Conservation (phyloP, 2,113 vertebrate genomes). For the Dendropsophus ebraccatus region DNA sequence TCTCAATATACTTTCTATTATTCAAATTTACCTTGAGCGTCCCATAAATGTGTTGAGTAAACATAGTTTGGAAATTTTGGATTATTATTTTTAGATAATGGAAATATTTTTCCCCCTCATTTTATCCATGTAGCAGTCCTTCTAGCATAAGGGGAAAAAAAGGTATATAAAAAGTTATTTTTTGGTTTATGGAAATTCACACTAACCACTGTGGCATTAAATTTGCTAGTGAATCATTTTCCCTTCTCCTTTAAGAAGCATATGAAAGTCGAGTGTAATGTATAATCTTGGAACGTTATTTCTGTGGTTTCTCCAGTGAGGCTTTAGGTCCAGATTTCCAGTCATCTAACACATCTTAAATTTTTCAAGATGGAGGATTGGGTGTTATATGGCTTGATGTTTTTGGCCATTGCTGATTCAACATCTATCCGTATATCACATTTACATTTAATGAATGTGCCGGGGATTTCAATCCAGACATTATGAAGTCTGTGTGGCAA, state of each 20-base stretch:
- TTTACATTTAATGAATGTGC: constrained; percentile 40
- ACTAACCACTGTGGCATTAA: not conserved
- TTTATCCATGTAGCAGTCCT: not conserved
- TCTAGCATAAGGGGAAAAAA: not conserved
- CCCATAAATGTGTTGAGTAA: not conserved
- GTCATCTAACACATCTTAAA: constrained; percentile 47
- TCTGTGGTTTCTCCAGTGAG: constrained; percentile 51
- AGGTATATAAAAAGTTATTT: not conserved
- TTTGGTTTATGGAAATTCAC: not conserved
- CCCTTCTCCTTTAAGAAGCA: constrained; percentile 10
- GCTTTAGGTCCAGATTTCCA: constrained; percentile 41
- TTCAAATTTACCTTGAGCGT: not conserved
- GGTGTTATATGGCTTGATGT: constrained; percentile 42
- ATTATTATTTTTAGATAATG: not conserved
- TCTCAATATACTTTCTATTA: not conserved
- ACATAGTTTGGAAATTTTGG: too few relatives aligned
- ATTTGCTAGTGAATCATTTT: constrained; percentile 10
- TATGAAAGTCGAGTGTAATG: constrained; percentile 16
- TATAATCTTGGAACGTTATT: constrained; percentile 21
- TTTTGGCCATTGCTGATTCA: constrained; percentile 39
- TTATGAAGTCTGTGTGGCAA: constrained; percentile 46
- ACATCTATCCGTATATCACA: constrained; percentile 33
- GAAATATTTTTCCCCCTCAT: too few relatives aligned
- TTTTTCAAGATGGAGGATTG: constrained; percentile 42
- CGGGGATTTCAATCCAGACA: constrained; percentile 34